Evolutionary conservation across 2,797 vertebrate genomes (phyloP).

Genomic region (Schizothorax lantsangensis): DNA sequence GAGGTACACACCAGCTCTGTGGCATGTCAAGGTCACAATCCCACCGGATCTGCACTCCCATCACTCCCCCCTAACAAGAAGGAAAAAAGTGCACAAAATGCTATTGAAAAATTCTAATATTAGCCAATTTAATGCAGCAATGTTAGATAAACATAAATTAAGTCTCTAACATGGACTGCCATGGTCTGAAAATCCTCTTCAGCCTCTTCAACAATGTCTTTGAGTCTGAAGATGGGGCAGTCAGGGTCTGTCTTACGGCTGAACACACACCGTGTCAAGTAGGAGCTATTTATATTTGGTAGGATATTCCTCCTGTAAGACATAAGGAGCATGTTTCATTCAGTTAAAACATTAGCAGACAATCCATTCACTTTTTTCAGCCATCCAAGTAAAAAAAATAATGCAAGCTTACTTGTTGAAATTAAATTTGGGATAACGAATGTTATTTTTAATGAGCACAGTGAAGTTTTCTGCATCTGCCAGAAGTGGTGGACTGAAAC

Average conservation of each 20-base stretch:
- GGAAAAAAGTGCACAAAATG: not conserved
- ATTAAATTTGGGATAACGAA: conserved; percentile 87
- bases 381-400: not conserved
- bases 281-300: conserved; percentile 73
- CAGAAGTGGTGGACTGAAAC: conserved; percentile 82
- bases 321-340: not conserved
- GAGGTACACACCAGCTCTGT: conserved; percentile 76
- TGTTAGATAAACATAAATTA: not conserved
- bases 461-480: conserved; percentile 89
- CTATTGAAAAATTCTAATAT: not conserved
- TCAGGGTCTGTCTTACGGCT: conserved; percentile 69
- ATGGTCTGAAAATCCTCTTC: conserved; percentile 83
- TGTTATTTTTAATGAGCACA: conserved; percentile 88
- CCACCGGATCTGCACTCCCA: conserved; percentile 89
- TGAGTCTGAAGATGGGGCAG: conserved; percentile 88
- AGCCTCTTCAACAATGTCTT: conserved; percentile 81
- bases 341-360: not conserved
- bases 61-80: conserved; percentile 83
- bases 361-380: not conserved
- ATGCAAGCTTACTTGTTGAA: conserved; percentile 77
- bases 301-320: conserved; percentile 84
- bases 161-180: conserved; percentile 81
- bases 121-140: not conserved
- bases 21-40: conserved; percentile 85
- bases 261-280: conserved; percentile 78